Conservation (phyloP, 1,140 invertebrate genomes). For the Trachelipus rathkii region DNA sequence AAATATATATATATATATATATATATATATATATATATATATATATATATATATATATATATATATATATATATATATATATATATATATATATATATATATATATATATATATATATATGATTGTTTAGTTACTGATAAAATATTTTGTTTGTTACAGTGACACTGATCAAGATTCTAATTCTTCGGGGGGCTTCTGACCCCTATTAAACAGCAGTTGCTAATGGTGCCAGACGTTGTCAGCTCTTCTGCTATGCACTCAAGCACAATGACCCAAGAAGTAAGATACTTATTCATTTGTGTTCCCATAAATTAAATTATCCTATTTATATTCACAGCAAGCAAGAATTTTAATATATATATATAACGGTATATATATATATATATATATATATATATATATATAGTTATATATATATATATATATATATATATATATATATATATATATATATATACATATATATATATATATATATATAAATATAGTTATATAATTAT, state of each 20-base stretch:
- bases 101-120: background rate
- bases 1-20: background rate
- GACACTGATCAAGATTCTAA: background rate
- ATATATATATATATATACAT: background rate
- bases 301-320: background rate
- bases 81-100: background rate
- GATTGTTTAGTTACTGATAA: background rate
- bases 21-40: background rate
- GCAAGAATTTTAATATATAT: no score
- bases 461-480: no score
- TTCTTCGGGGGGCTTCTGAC: background rate
- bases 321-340: background rate
- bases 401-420: no score
- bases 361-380: background rate
- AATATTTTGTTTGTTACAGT: background rate
- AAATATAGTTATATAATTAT: no score
- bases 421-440: background rate
- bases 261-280: slow-evolving; percentile 8
- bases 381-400: background rate
- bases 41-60: background rate
- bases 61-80: background rate
- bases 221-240: background rate
- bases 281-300: background rate
- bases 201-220: background rate
- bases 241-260: background rate